These are phyloP conservation scores for Hoplostethus atlanticus DNA, from an alignment of 2,797 vertebrate genomes.

Conservation along the genomic window DNA sequence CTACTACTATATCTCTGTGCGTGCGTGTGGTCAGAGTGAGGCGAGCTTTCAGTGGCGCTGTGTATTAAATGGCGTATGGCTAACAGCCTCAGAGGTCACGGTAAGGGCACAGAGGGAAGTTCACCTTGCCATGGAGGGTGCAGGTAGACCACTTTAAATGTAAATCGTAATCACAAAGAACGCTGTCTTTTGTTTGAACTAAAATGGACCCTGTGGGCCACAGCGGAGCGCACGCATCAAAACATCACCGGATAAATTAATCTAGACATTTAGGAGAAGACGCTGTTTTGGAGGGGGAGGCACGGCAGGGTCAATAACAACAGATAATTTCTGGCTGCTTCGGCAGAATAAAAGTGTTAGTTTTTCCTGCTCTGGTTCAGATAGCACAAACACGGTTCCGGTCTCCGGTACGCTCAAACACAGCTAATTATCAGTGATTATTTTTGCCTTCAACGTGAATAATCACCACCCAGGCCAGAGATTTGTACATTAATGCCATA, in stretches of 20 bases:
- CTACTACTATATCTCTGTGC: too few species aligned
- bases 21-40: too few species aligned
- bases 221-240: neutral
- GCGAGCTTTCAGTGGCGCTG: too few species aligned
- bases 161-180: neutral
- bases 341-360: slow-evolving; percentile 21
- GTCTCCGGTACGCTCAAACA: slow-evolving; percentile 47
- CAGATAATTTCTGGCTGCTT: neutral
- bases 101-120: neutral
- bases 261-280: neutral
- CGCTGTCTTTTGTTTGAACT: neutral
- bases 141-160: neutral
- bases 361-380: slow-evolving; percentile 38
- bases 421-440: slow-evolving; percentile 78
- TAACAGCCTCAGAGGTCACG: too few species aligned
- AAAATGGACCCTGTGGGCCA: neutral
- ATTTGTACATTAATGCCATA: slow-evolving; percentile 80
- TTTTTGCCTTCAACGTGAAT: slow-evolving; percentile 79
- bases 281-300: neutral
- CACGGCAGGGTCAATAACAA: neutral
- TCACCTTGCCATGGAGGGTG: neutral
- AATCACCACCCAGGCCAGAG: slow-evolving; percentile 75
- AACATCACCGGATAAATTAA: neutral
- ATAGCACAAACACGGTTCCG: slow-evolving; percentile 42
- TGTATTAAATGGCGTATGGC: too few species aligned